Conservation (phyloP, 2,113 vertebrate species). For the Embiotoca jacksoni region DNA sequence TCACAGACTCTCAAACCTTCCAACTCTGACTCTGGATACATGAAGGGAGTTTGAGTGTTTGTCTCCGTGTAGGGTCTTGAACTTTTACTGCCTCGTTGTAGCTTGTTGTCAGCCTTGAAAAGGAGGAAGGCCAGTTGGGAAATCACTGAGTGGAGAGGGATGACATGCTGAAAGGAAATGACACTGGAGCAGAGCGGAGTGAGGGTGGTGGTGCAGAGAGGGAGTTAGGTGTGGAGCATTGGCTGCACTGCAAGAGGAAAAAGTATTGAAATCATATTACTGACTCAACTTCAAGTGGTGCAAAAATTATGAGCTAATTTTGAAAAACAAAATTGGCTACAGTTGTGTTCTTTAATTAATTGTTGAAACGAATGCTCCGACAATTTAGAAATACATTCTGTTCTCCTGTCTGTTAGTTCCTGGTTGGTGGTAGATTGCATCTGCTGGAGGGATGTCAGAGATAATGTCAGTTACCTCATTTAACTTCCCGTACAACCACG, state of each 20-base stretch:
- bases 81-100: conserved; percentile 13
- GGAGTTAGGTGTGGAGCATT: background rate
- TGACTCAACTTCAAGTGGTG: too few species aligned
- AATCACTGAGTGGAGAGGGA: conserved; percentile 5
- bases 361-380: too few species aligned
- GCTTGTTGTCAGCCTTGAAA: conserved; percentile 27
- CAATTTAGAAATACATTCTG: too few species aligned
- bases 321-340: too few species aligned
- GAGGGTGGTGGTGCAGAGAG: conserved; percentile 1
- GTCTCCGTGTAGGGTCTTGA: conserved; percentile 5
- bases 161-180: background rate
- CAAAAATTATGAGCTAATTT: too few species aligned
- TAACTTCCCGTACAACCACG: too few species aligned
- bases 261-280: background rate
- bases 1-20: conserved; percentile 37
- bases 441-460: too few species aligned
- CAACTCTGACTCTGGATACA: conserved; percentile 26
- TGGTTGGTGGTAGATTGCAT: too few species aligned
- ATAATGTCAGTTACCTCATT: too few species aligned
- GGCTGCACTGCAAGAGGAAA: background rate
- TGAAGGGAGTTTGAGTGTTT: conserved; percentile 12
- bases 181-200: background rate
- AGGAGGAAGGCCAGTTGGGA: conserved; percentile 22
- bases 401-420: too few species aligned
- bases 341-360: too few species aligned